phyloP scores from a whole-genome alignment of 2,797 vertebrate species.

The Sternotherus odoratus region DNA sequence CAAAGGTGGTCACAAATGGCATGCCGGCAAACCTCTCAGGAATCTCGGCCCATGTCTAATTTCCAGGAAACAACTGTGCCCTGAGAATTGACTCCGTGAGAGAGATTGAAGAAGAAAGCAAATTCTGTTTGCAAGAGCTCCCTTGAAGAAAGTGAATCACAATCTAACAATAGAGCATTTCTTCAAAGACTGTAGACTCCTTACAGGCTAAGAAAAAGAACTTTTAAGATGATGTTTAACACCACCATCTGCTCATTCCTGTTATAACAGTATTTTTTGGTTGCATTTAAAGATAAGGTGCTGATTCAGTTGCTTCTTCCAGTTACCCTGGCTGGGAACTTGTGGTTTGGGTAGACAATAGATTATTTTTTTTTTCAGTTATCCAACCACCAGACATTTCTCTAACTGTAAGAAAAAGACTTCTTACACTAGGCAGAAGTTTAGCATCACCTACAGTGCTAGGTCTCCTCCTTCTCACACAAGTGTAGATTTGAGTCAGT shows the following conservation, averaged over 20 bases:
- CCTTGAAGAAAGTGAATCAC: neutral
- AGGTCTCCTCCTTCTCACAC: neutral
- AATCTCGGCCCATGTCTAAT: neutral
- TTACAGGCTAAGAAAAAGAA: neutral
- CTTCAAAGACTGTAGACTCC: neutral
- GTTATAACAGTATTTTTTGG: neutral
- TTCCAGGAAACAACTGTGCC: neutral
- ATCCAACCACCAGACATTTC: neutral
- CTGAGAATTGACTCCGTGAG: neutral
- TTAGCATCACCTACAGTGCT: neutral
- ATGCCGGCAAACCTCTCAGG: neutral
- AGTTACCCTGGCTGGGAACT: slow-evolving; percentile 14
- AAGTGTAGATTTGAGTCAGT: neutral
- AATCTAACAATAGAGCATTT: neutral
- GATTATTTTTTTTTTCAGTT: neutral
- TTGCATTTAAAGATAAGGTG: slow-evolving; percentile 13
- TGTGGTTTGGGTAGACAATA: neutral
- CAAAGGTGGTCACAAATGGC: neutral
- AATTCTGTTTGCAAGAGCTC: neutral
- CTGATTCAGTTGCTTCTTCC: slow-evolving; percentile 44
- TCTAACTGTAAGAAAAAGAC: neutral
- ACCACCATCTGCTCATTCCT: slow-evolving; percentile 10
- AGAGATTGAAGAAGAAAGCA: neutral
- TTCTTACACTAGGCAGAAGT: neutral
- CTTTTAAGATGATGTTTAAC: neutral